Evolutionary conservation across 2,888 invertebrate genomes (phyloP).

Genomic region (Odontocolon sp.): DNA sequence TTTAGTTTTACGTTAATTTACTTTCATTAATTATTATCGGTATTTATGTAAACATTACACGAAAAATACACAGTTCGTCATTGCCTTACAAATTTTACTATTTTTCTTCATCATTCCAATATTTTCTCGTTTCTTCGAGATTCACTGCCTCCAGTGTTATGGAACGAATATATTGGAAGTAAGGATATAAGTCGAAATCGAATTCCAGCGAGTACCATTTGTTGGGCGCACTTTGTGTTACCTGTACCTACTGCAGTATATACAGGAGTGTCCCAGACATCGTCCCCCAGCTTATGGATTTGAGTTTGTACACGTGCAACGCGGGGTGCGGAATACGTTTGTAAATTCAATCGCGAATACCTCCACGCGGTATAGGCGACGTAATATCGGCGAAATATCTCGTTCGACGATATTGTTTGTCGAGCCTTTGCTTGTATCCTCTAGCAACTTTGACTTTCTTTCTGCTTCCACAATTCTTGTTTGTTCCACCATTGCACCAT

Average conservation of each 20-base stretch:
- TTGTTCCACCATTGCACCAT: slow-evolving; percentile 48
- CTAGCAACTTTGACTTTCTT: slow-evolving; percentile 61
- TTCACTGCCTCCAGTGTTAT: not conserved
- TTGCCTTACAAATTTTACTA: no score
- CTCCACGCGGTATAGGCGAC: slow-evolving; percentile 56
- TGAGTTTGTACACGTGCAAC: slow-evolving; percentile 50
- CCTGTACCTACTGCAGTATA: slow-evolving; percentile 13
- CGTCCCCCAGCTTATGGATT: slow-evolving; percentile 28
- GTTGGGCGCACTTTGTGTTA: slow-evolving; percentile 19
- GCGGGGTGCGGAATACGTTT: slow-evolving; percentile 67
- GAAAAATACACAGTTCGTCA: no score
- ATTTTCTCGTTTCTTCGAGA: not conserved
- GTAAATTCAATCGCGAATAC: slow-evolving; percentile 73
- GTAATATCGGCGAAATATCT: slow-evolving; percentile 69
- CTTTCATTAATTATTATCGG: no score
- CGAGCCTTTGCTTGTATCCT: slow-evolving; percentile 31
- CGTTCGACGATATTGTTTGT: slow-evolving; percentile 68
- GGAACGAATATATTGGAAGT: slow-evolving; percentile 31
- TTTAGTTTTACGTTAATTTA: no score
- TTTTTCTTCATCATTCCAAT: not conserved
- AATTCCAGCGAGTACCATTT: slow-evolving; percentile 53
- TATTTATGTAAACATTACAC: no score
- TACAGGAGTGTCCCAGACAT: slow-evolving; percentile 1
- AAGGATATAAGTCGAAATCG: slow-evolving; percentile 35
- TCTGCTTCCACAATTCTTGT: slow-evolving; percentile 44